Evolutionary conservation across 2,888 invertebrate species (phyloP), one percentile per base, ranked within the genome.

Genomic region (Euproctis similis): DNA sequence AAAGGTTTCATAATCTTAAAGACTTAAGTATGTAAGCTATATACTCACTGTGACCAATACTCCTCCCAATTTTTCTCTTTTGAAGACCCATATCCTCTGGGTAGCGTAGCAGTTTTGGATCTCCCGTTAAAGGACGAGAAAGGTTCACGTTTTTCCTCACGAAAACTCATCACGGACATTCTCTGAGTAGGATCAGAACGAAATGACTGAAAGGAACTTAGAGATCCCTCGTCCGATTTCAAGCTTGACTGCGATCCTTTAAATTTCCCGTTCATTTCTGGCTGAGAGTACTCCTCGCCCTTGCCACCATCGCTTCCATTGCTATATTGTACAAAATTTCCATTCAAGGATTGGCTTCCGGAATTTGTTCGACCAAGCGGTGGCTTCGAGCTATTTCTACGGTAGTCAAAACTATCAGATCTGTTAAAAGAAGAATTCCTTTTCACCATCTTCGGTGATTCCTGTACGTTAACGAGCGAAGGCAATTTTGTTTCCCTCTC

Each of bases 1-100:
- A n/a, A n/a, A n/a, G n/a, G n/a, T n/a, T n/a, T n/a, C n/a, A n/a
- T n/a, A n/a, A n/a, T n/a, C n/a, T n/a, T n/a, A n/a, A n/a, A n/a
- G n/a, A n/a, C n/a, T n/a, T n/a, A n/a, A n/a, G n/a, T n/a, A n/a
- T n/a, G n/a, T 33, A 30, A 34, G 34, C 10, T 21, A 21, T 45
- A 25, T 44, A 76, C 81, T 77, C 52, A 85, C 85, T 69, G 64
- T 1, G 81, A 66, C 85, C 85, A 85, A 44, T 85, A 85, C 9
- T 81, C 81, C 37, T 85, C 81, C 85, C 84, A 85, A 26, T 67
- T 70, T 52, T 73, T 80, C 44, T 78, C 74, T 44, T 64, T 77
- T 0, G 53, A 73, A 0, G 82, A 78, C 0, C 78, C 82, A 29
- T 81, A 80, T 0, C 82, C 81, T 13, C 82, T 53, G 0, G 82